Percentiles rank a stretch among this genome's conserved stretches.
Evolutionary conservation across 2,113 vertebrate species (phyloP).

Genomic region (Neomonachus schauinslandi): DNA sequence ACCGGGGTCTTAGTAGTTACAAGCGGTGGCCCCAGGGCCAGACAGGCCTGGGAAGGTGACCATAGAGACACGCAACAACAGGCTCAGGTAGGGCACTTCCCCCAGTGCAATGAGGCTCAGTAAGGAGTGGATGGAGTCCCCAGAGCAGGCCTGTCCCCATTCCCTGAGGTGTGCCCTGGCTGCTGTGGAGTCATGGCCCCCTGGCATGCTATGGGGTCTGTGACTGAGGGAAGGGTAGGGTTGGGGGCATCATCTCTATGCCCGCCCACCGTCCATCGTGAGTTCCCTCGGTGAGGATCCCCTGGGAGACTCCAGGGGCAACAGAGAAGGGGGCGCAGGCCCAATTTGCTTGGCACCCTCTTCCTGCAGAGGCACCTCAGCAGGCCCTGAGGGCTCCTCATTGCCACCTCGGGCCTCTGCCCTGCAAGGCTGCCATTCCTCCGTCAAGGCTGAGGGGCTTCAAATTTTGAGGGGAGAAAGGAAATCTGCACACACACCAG

Average conservation of each 20-base stretch:
- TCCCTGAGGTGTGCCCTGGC: background rate
- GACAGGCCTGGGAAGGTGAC: background rate
- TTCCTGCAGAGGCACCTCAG: background rate
- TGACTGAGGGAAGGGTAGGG: background rate
- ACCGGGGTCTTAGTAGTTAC: background rate
- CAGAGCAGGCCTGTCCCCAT: background rate
- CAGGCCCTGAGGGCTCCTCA: background rate
- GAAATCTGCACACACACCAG: background rate
- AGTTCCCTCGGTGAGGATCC: background rate
- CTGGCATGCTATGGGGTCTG: background rate
- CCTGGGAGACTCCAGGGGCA: too few relatives aligned
- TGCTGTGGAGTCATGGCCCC: background rate
- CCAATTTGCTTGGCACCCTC: background rate
- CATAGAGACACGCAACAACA: rapidly evolving
- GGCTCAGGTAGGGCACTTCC: background rate
- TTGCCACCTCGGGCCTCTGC: background rate
- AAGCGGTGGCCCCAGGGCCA: background rate
- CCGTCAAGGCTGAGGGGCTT: background rate
- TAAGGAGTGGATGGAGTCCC: background rate
- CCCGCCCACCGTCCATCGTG: background rate
- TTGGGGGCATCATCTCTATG: background rate
- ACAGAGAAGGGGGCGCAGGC: background rate
- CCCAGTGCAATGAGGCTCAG: background rate
- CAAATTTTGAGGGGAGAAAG: background rate
- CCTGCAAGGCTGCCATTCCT: background rate